Evolutionary conservation across 2,113 vertebrate species (phyloP).

Genomic region (Phocoena sinus): DNA sequence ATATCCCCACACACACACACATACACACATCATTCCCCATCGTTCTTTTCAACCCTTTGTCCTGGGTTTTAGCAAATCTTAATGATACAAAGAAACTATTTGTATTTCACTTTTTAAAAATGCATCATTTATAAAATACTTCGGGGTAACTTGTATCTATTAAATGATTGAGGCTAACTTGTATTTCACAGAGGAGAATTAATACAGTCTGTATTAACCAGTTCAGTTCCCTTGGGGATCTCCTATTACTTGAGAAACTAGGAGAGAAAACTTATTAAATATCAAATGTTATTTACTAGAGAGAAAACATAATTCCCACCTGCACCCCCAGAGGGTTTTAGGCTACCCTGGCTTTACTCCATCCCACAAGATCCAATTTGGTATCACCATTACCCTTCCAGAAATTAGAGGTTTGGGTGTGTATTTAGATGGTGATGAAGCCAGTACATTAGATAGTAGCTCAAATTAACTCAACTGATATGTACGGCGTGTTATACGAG

Average conservation of each 20-base stretch:
- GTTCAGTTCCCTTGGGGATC: neutral
- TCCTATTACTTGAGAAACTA: constrained; percentile 35
- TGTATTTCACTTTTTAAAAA: neutral
- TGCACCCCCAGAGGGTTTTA: neutral
- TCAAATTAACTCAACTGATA: neutral
- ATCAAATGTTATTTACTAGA: constrained; percentile 27
- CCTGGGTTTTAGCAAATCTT: neutral
- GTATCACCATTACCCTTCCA: neutral
- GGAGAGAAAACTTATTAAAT: constrained; percentile 25
- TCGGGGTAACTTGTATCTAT: neutral
- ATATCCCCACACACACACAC: neutral
- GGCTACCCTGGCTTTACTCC: neutral
- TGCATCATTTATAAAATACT: constrained; percentile 4
- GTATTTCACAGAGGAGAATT: neutral
- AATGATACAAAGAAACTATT: neutral
- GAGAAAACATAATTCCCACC: neutral
- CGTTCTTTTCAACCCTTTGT: neutral
- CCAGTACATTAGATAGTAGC: neutral
- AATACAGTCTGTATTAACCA: neutral
- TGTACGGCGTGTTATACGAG: neutral
- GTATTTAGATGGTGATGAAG: neutral
- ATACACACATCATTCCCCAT: neutral
- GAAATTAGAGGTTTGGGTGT: neutral
- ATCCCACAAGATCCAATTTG: neutral
- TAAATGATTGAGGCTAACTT: neutral